Conservation (phyloP, 2,797 vertebrate species). For the Strix occidentalis region DNA sequence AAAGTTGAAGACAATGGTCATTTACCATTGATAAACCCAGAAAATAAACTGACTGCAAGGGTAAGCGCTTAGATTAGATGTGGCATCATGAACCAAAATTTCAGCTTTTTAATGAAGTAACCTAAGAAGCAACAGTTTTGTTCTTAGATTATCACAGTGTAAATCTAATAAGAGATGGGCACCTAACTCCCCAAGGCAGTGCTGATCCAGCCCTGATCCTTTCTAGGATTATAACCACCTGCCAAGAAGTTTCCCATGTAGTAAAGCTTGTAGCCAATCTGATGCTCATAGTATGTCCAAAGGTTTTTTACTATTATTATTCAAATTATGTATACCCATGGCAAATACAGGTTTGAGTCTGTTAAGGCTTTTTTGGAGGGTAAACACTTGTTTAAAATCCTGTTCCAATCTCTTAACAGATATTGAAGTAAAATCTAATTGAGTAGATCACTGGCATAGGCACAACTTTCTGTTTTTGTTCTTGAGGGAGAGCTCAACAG, state of each 20-base stretch:
- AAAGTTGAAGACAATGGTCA: neutral
- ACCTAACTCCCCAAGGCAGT: neutral
- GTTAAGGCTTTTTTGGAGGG: neutral
- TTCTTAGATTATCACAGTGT: constrained; percentile 4
- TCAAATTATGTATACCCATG: neutral
- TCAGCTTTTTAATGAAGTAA: neutral
- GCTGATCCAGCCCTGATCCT: neutral
- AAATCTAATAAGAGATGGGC: constrained; percentile 43
- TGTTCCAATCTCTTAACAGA: constrained; percentile 52
- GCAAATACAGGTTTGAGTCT: neutral
- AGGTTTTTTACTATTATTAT: neutral
- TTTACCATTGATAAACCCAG: neutral
- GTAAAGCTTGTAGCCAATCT: constrained; percentile 22
- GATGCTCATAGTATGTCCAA: neutral
- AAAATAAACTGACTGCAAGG: neutral
- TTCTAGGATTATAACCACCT: constrained; percentile 25
- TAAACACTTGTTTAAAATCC: constrained; percentile 38
- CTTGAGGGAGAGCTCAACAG: constrained; percentile 39
- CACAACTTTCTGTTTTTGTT: constrained; percentile 15
- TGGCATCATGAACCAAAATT: neutral
- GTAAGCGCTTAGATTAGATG: neutral
- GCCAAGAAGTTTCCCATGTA: constrained; percentile 9
- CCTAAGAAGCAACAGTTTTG: neutral
- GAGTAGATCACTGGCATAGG: constrained; percentile 11
- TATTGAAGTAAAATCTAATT: constrained; percentile 57